Evolutionary conservation across 2,888 invertebrate genomes (phyloP), one percentile per base, ranked within the genome.

Genomic region (Fabriciana adippe): DNA sequence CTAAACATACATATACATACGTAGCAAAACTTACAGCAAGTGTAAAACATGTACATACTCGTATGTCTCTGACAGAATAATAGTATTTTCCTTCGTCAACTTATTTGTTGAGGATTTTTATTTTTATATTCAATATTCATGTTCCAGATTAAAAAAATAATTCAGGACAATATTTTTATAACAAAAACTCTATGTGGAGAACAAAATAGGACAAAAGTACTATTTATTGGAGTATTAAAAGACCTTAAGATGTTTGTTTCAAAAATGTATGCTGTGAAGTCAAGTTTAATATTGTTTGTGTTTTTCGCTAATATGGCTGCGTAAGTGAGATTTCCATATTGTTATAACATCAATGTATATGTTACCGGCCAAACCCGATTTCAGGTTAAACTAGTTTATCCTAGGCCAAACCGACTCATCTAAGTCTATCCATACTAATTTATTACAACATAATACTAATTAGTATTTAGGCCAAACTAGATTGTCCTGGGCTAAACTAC

Each of bases 241-340:
- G 92, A 92, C 55, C 73, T 92, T 56, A 91, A 86, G 76, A 80
- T 82, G 66, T 88, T 92, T 31, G 84, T 92, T 2, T 92, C 92
- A 4, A 92, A 83, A 73, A 79, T 75, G 1, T 92, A 90, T 63
- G 90, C 89, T 0, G 59, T 85, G 26, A 92, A 91, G 66, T 92
- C 92, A 2, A 84, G 75, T 45, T 75, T 92, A 16, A 90, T 92
- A 31, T 77, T 92, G 0, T 90, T 92, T 59, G 84, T 90, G 1
- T 92, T 92, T 81, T 92, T 92, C 63, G 92, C 91, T 5, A 92
- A 92, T 72, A 92, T 92, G 92, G 84, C 92, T 26, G 92, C 92
- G 92, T 92, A 67, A 89, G 92, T 90, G 73, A 69, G n/a, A n/a
- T 60, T 50, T 48, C 26, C 16, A 13, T 15, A 6, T 48, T 5